Base-by-base conservation (phyloP, 1,140 invertebrate genomes). In the Ridgeia piscesae region DNA sequence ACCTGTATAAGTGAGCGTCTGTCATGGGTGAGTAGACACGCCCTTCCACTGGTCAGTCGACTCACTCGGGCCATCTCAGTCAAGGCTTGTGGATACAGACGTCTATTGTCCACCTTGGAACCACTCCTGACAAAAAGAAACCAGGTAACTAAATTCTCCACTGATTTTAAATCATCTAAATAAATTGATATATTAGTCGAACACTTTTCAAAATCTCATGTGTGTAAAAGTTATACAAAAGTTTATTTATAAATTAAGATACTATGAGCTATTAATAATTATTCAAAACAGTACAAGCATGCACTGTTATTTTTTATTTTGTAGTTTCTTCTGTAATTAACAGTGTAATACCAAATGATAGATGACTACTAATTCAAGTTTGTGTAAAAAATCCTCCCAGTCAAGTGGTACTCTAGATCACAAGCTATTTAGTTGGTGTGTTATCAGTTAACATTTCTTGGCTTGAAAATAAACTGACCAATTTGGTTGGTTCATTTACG, bases 21-120 rank as follows among this genome's bases (percentile, higher is more conserved):
- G 94, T 97, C 97, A 88, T 96, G 95, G 21, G 97, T 97, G 11
- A 97, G 94, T n/a, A 97, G 93, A 91, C 97, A 96, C 6, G 96
- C 95, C 92, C 97, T 94, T 31, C 96, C 96, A 77, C 95, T 95
- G 27, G 94, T 94, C 8, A 93, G 92, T 91, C 94, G 95, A 2
- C 95, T 94, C 1, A 97, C 95, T 93, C 97, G 94, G 0, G 96
- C 96, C 93, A 97, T 94, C 94, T 97, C 96, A 35, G 94, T 91
- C 88, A 97, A 93, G 58, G 96, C 95, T 91, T 94, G 93, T 42
- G 96, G 96, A 93, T 97, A 97, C n/a, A 97, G 94, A 21, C 95
- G 93, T 91, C 95, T 94, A 93, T 97, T 97, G 92, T 96, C 95
- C 21, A 92, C 93, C 93, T 96, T 96, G 31, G 95, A 95, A 33